A percentile compares a stretch with the other conserved stretches of the same genome.
Conservation (phyloP, 2,888 invertebrate genomes). For the Rotaria magnacalcarata region DNA sequence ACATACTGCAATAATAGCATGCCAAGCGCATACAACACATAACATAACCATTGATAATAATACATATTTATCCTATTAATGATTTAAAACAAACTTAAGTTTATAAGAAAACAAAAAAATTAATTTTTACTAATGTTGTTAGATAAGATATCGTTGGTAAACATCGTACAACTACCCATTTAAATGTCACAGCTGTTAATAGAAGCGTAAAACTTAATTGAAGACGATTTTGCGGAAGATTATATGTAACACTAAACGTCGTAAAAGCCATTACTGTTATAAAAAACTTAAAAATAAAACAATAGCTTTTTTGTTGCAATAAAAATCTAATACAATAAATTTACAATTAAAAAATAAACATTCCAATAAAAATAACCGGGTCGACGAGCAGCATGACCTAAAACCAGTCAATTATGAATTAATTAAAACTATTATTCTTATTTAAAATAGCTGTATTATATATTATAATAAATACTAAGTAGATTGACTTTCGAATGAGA, state of each 20-base stretch:
- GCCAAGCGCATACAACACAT: constrained; percentile 55
- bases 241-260: constrained; percentile 56
- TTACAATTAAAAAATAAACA: constrained; percentile 41
- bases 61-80: constrained; percentile 54
- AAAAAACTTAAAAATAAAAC: constrained; percentile 52
- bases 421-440: too few species aligned
- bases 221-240: constrained; percentile 55
- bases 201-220: constrained; percentile 58
- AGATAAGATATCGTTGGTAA: constrained; percentile 58
- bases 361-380: constrained; percentile 45
- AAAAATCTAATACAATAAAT: background rate
- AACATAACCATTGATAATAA: constrained; percentile 54
- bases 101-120: constrained; percentile 45
- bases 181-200: constrained; percentile 58
- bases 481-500: too few species aligned
- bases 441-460: too few species aligned
- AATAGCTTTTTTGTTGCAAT: background rate
- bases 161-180: constrained; percentile 58
- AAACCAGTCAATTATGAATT: background rate
- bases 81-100: background rate
- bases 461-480: too few species aligned
- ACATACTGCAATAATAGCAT: constrained; percentile 48
- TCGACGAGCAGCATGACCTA: constrained; percentile 39
- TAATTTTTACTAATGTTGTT: constrained; percentile 55
- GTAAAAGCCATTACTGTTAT: constrained; percentile 57